Evolutionary conservation across 2,888 invertebrate species (phyloP).

Genomic region (Acrobasis suavella): DNA sequence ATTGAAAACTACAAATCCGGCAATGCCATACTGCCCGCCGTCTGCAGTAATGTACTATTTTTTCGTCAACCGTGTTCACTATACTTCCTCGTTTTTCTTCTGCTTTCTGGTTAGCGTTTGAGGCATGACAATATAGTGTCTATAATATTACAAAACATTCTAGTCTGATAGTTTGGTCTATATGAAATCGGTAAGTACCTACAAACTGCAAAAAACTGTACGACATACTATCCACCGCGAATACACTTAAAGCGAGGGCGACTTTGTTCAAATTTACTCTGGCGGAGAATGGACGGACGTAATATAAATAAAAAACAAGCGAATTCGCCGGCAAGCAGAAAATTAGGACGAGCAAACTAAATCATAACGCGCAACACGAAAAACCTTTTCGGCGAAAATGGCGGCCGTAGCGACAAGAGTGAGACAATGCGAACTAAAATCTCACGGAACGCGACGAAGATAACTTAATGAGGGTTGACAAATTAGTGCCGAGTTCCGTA

Average conservation of each 20-base stretch:
- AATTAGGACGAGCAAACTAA: conserved; percentile 36
- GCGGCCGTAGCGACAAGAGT: conserved; percentile 31
- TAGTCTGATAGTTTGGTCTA: too few species aligned
- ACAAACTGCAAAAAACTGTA: background rate
- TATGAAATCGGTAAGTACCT: background rate
- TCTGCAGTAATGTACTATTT: too few species aligned
- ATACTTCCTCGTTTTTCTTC: too few species aligned
- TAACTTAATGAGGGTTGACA: conserved; percentile 69
- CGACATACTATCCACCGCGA: background rate
- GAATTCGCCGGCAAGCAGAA: conserved; percentile 10
- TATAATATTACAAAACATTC: too few species aligned
- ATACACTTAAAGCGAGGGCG: background rate
- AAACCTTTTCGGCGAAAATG: conserved; percentile 51
- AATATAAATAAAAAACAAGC: conserved; percentile 28
- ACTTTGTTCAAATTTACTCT: background rate
- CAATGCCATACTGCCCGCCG: too few species aligned
- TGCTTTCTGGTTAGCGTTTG: too few species aligned
- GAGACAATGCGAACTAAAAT: conserved; percentile 53
- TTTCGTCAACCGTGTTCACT: too few species aligned
- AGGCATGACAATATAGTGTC: too few species aligned
- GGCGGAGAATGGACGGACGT: conserved; percentile 18
- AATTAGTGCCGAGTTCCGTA: conserved; percentile 61
- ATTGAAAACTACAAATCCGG: too few species aligned
- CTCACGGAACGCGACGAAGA: conserved; percentile 55
- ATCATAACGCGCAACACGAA: conserved; percentile 51